Conservation (phyloP, 2,113 vertebrate species). For the Rhineura floridana region DNA sequence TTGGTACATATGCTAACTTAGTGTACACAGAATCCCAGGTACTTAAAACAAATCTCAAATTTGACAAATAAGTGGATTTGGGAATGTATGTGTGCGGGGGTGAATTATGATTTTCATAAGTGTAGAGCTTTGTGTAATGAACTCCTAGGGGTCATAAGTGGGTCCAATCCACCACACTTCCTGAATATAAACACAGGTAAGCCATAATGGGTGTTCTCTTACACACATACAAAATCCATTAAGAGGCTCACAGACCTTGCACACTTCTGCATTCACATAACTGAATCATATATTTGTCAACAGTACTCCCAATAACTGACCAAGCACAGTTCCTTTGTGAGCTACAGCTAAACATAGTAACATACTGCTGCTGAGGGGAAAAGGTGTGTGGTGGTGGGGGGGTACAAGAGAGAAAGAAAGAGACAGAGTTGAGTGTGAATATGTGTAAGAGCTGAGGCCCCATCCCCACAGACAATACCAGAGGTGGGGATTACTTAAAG, state of each 20-base stretch:
- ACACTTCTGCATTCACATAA: background rate
- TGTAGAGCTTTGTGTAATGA: background rate
- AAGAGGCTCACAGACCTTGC: background rate
- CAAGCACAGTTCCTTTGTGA: accelerated
- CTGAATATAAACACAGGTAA: background rate
- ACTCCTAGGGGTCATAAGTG: background rate
- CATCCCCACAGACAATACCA: accelerated
- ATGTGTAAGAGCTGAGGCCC: background rate
- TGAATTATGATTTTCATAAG: background rate
- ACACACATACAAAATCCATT: background rate
- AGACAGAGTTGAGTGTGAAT: background rate
- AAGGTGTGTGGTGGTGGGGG: background rate
- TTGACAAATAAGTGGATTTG: background rate
- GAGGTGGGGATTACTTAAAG: slow-evolving; percentile 5
- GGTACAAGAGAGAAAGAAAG: too few species aligned
- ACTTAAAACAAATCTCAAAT: background rate
- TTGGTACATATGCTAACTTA: background rate
- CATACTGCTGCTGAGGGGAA: background rate
- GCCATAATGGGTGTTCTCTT: background rate
- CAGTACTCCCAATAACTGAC: accelerated
- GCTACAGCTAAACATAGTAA: accelerated
- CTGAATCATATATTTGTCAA: accelerated
- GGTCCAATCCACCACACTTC: too few species aligned
- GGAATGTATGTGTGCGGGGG: background rate
- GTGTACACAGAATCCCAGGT: background rate